Evolutionary conservation across 2,113 vertebrate genomes (phyloP), one percentile per base, ranked within the genome.

Genomic region (Thoracochromis brauschi): DNA sequence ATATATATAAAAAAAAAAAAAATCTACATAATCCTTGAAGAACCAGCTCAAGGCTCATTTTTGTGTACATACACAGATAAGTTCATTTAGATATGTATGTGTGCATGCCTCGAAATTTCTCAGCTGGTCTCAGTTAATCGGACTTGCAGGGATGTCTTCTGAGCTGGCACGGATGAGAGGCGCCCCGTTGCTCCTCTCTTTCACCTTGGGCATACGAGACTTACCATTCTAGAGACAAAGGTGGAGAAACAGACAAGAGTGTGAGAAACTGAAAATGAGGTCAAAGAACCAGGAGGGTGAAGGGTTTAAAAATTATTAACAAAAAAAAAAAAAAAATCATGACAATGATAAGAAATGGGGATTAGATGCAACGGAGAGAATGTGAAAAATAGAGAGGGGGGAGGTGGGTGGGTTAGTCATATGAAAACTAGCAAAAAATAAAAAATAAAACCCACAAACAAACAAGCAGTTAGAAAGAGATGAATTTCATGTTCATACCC

Each of bases 201-300:
- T 9, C 5, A 4, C 8, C 29, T 21, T 17, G 3, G 45, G 38
- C 2, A 6, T 49, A 2, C 53, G 86, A 84, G 19, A 83, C 73
- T 81, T 86, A 81, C 5, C 53, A 4, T 71, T 93, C 95, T 95
- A 89, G 26, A 89, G 87, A 88, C 57, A 85, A 81, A 71, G 24
- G 55, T 42, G 58, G 75, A 86, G 75, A 86, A 24, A 80, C 7
- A 86, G 84, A 75, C 3, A 9, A 78, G 78, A 55, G 17, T 4
- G 10, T 53, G 19, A 57, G 80, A 26, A 55, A 51, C 35, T 49
- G 31, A 19, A 80, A 86, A 75, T 16, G 33, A 63, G 24, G 45
- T 31, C 49, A 53, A 21, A 75, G 38, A 17, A 60, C 33, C n/a
- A 47, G 53, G 31, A 54, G 24, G n/a, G 13, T 11, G 3, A 21